phyloP scores from a whole-genome alignment of 2,888 invertebrate species.

The Philereme transversata region DNA sequence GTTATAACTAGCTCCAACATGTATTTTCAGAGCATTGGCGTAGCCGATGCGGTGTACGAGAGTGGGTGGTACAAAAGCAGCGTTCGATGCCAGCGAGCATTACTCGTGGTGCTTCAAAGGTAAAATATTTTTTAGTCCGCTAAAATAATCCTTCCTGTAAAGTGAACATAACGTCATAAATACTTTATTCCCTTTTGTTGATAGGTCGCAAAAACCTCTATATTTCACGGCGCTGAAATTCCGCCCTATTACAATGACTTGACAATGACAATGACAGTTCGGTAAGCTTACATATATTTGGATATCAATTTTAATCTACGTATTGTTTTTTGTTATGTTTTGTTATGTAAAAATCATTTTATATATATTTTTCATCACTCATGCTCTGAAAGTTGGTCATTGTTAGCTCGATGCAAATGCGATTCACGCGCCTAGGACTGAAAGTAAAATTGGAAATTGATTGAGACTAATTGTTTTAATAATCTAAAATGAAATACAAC shows the following conservation, averaged over 20 bases:
- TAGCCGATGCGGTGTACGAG: constrained; percentile 68
- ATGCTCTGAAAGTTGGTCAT: no score
- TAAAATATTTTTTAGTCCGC: constrained; percentile 28
- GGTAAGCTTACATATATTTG: background rate
- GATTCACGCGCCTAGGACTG: no score
- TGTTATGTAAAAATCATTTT: background rate
- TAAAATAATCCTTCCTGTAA: background rate
- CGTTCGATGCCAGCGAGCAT: constrained; percentile 55
- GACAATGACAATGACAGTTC: constrained; percentile 1
- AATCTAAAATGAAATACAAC: no score
- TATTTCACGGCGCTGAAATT: constrained; percentile 71
- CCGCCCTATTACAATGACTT: constrained; percentile 62
- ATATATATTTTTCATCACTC: no score
- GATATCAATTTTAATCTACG: no score
- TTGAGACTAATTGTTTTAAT: no score
- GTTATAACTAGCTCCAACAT: background rate
- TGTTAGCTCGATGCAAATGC: no score
- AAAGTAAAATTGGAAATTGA: no score
- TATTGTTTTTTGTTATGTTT: background rate
- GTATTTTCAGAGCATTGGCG: constrained; percentile 55
- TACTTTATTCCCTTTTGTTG: constrained; percentile 34
- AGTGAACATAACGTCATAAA: constrained; percentile 8
- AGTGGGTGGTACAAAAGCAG: constrained; percentile 43
- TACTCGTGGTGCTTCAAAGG: constrained; percentile 66
- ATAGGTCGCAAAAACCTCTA: constrained; percentile 70